Conservation (phyloP, 2,797 vertebrate genomes). For the Dromococcyx pavoninus region DNA sequence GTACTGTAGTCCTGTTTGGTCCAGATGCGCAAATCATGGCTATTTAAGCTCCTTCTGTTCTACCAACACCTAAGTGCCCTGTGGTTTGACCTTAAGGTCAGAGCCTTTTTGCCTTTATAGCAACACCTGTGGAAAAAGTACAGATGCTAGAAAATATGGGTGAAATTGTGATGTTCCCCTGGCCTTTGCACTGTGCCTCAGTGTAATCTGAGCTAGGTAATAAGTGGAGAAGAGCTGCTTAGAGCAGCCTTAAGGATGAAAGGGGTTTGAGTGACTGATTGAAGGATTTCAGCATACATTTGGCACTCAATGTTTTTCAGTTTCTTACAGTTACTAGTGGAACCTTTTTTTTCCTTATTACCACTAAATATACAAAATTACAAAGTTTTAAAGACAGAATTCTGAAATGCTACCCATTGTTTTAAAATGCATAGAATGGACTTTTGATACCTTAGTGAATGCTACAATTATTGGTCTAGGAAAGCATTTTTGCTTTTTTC, state of each 20-base stretch:
- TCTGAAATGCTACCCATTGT: background rate
- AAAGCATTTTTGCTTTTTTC: background rate
- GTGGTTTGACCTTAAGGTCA: slow-evolving; percentile 76
- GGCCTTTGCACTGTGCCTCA: slow-evolving; percentile 59
- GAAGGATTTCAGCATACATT: background rate
- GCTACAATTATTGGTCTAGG: background rate
- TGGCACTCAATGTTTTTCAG: background rate
- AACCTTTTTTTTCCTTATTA: background rate
- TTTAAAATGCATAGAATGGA: background rate
- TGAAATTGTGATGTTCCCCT: slow-evolving; percentile 74
- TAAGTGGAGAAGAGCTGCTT: slow-evolving; percentile 28
- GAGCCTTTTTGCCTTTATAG: slow-evolving; percentile 67
- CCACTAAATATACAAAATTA: background rate
- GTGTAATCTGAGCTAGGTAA: slow-evolving; percentile 71
- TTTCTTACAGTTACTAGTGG: background rate
- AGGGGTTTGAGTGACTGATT: background rate
- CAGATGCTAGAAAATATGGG: slow-evolving; percentile 74
- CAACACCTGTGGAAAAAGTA: slow-evolving; percentile 77
- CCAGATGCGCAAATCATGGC: slow-evolving; percentile 67
- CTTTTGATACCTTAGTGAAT: background rate
- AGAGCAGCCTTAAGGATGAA: slow-evolving; percentile 19
- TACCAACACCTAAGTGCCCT: slow-evolving; percentile 56
- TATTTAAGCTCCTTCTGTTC: slow-evolving; percentile 74
- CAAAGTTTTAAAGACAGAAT: background rate
- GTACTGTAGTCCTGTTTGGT: background rate